Base-by-base conservation (phyloP, 2,113 vertebrate genomes). In the Peromyscus californicus region DNA sequence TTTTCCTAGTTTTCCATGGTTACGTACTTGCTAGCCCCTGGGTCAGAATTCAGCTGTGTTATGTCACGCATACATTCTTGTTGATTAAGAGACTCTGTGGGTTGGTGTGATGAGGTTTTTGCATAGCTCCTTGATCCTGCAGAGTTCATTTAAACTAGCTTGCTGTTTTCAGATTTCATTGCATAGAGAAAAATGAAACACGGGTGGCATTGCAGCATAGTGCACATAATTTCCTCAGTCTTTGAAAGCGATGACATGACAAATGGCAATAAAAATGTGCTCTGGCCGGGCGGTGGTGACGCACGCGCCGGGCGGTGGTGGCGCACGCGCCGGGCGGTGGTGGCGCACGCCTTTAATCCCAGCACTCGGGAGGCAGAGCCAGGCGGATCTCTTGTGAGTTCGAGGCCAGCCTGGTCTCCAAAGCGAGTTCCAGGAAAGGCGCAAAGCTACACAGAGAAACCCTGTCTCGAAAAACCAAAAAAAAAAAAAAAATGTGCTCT, bases 141-240 rank as follows among this genome's bases (percentile, higher is more conserved):
- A 90, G 59, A 92, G 70, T 92, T 97, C 57, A 91, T 10, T 76
- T 93, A 75, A 92, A 95, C 48, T 93, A 59, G 85, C 95, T 94
- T 97, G 65, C 69, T 92, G 74, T 94, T 96, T 92, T 96, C 78
- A n/a, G 94, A 63, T 95, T 95, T 84, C 88, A 95, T 69, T 96
- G 94, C 83, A 21, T 24, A 89, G 11, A 78, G 76, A 97, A 95
- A 95, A 88, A 96, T 67, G 21, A 94, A 75, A 70, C 0, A 0
- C 0, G n/a, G 10, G 84, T 88, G 92, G 80, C 22, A 78, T 48
- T n/a, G 31, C 51, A 78, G 57, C 76, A 65, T 1, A 78, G 63
- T 82, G 33, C 5, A 26, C 5, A 36, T 9, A 21, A 11, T 85
- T 93, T 95, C 96, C 91, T 87, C 97, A 96, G 86, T 19, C 91